A percentile compares a stretch with the other conserved stretches of the same genome.
Evolutionary conservation across 2,113 vertebrate species (phyloP).

Genomic region (Cynoglossus semilaevis): DNA sequence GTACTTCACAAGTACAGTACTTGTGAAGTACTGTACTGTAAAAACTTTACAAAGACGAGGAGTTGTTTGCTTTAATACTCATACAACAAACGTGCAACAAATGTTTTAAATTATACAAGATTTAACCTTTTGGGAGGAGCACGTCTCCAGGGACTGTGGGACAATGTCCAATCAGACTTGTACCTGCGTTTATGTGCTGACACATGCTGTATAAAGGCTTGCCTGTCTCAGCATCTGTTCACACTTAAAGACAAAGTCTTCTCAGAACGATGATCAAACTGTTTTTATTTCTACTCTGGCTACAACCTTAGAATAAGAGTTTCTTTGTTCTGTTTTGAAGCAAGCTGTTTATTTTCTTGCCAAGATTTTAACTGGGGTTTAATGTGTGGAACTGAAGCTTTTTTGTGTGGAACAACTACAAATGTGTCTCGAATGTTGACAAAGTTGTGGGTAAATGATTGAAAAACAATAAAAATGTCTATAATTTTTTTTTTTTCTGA

Average conservation of each 20-base stretch:
- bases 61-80: conserved; percentile 6
- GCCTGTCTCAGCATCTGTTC: conserved; percentile 11
- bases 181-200: conserved; percentile 39
- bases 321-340: conserved; percentile 13
- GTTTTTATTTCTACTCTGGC: conserved; percentile 22
- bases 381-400: conserved; percentile 10
- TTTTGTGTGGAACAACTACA: conserved; percentile 8
- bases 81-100: too few species aligned
- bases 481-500: not conserved
- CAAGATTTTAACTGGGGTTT: not conserved
- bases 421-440: conserved; percentile 7
- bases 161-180: conserved; percentile 29
- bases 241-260: conserved; percentile 9
- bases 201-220: conserved; percentile 30
- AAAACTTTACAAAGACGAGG: conserved; percentile 5
- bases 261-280: conserved; percentile 12
- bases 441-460: not conserved
- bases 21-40: not conserved
- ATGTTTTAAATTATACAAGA: conserved; percentile 16
- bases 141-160: conserved; percentile 9
- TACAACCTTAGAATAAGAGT: conserved; percentile 22
- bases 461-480: not conserved
- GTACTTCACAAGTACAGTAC: too few species aligned
- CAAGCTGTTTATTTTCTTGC: conserved; percentile 14
- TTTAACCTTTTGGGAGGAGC: conserved; percentile 22